Evolutionary conservation across 2,888 invertebrate species (phyloP), one percentile per base, ranked within the genome.

Genomic region (Sarcophaga rosellei): DNA sequence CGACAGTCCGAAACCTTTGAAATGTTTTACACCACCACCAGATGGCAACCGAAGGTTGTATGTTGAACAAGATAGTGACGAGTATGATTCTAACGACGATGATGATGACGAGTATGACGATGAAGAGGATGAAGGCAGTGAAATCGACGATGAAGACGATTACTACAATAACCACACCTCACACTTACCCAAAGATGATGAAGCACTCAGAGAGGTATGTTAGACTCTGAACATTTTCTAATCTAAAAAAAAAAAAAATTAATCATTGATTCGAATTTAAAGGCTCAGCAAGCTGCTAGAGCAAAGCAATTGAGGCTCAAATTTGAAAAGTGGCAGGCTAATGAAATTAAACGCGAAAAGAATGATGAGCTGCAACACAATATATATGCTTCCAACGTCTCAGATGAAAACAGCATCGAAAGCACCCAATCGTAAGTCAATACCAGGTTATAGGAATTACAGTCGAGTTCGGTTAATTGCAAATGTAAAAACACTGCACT

Each of bases 11-110:
- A 97, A 97, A 91, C 98, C 98, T 0, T 93, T 98, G 86, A 98
- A 98, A 92, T 94, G 97, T 83, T 98, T 98, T 93, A 98, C 98
- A 0, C 98, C 98, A 2, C 98, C 98, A 0, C 97, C 97, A 20
- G 97, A 97, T 88, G 95, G 94, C 5, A 94, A 94, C 21, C 93
- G 91, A 6, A 85, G 89, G 1, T 21, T 88, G 17, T 88, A 87
- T 70, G 94, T 93, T 15, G 93, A 94, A n/a, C 89, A 90, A 61
- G 91, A 91, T 21, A 93, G 93, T 61, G 94, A 94, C 11, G 93
- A 94, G 59, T 89, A 88, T 44, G 91, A 91, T 63, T 89, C 90
- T 6, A 93, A 81, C 17, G 84, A 87, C 17, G 88, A 88, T 3
- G 85, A 87, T 2, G 88, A 88, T 12, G 90, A 93, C 8, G 94